Conservation (phyloP, 2,113 vertebrate species). For the Microcebus ravelobensis region DNA sequence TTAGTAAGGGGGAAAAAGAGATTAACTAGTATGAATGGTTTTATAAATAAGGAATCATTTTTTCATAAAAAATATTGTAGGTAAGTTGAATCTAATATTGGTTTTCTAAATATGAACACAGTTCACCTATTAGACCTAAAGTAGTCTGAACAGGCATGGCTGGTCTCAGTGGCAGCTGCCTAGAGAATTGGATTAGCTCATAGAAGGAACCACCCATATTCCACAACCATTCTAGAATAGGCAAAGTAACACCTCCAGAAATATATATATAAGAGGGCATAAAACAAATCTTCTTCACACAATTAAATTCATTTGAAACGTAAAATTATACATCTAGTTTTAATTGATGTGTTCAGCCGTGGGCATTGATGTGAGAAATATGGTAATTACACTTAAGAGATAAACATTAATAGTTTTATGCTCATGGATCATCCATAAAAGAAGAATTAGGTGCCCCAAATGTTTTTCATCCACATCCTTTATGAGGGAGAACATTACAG, state of each 20-base stretch:
- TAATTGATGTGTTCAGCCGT: constrained; percentile 64
- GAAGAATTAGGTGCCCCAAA: constrained; percentile 33
- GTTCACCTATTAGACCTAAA: neutral
- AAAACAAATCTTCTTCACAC: constrained; percentile 5
- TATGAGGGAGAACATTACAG: constrained; percentile 37
- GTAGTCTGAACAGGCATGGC: neutral
- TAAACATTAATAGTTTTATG: constrained; percentile 62
- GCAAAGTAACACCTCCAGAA: neutral
- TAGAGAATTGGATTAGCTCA: neutral
- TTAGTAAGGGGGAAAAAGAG: neutral
- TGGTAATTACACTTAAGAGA: constrained; percentile 63
- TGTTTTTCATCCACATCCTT: constrained; percentile 33
- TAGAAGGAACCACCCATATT: neutral
- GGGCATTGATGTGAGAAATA: constrained; percentile 52
- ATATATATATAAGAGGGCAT: neutral
- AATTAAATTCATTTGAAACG: constrained; percentile 58
- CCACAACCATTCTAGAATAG: neutral
- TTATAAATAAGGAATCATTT: neutral
- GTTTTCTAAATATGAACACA: constrained; percentile 16
- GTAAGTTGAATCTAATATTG: neutral
- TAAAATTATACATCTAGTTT: constrained; percentile 46
- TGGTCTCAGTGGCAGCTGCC: neutral
- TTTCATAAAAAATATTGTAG: neutral
- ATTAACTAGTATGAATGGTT: neutral
- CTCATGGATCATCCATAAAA: constrained; percentile 44